phyloP scores from a whole-genome alignment of 1,140 invertebrate genomes.

The Periplaneta americana region DNA sequence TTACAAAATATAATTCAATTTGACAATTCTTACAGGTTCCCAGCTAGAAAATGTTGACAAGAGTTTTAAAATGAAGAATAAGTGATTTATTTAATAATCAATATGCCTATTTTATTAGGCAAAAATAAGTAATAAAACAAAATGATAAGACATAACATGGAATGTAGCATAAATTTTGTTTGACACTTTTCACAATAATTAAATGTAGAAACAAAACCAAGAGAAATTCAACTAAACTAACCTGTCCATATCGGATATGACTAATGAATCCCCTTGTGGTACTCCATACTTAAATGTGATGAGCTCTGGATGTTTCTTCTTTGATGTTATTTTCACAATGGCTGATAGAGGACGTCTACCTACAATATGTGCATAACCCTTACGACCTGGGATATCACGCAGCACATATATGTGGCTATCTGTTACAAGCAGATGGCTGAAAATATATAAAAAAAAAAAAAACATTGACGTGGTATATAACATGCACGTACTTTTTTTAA shows the following conservation, averaged over 20 bases:
- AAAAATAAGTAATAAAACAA: too few relatives aligned
- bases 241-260: constrained; percentile 81
- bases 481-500: too few relatives aligned
- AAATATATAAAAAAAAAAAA: neutral
- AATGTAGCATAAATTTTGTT: too few relatives aligned
- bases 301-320: constrained; percentile 86
- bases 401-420: constrained; percentile 82
- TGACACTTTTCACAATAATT: too few relatives aligned
- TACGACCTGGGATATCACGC: constrained; percentile 68
- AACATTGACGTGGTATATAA: neutral
- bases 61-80: too few relatives aligned
- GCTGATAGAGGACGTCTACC: constrained; percentile 78
- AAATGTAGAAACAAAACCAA: constrained; percentile 6
- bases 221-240: constrained; percentile 20
- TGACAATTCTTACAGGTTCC: too few relatives aligned
- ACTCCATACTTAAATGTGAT: constrained; percentile 94
- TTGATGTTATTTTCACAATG: constrained; percentile 94
- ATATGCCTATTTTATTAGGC: too few relatives aligned
- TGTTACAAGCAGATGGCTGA: constrained; percentile 81
- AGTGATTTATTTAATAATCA: too few relatives aligned
- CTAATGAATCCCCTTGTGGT: constrained; percentile 62
- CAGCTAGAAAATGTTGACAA: too few relatives aligned
- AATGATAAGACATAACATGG: too few relatives aligned
- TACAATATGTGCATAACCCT: constrained; percentile 75
- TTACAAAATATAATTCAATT: too few relatives aligned